Evolutionary conservation across 2,888 invertebrate species (phyloP).

Genomic region (Rhingia campestris): DNA sequence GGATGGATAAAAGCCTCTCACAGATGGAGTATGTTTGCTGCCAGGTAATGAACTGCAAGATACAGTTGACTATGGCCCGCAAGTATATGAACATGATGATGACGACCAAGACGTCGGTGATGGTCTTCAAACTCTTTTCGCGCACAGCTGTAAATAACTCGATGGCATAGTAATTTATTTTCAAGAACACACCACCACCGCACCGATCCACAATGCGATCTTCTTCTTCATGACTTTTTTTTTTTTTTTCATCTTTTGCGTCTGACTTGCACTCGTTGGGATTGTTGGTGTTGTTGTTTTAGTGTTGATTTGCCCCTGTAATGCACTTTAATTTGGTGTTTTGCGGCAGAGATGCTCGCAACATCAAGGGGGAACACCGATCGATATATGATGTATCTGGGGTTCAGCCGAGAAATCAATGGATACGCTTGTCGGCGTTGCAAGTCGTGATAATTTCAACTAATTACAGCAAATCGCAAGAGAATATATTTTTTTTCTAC

Average conservation of each 20-base stretch:
- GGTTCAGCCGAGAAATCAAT: slow-evolving; percentile 45
- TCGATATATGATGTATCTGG: slow-evolving; percentile 69
- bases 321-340: slow-evolving; percentile 72
- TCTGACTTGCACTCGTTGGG: not conserved
- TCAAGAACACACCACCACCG: slow-evolving; percentile 66
- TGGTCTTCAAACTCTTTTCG: slow-evolving; percentile 67
- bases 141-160: slow-evolving; percentile 74
- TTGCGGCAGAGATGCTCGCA: slow-evolving; percentile 19
- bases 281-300: slow-evolving; percentile 51
- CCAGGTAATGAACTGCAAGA: slow-evolving; percentile 72
- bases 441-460: slow-evolving; percentile 72
- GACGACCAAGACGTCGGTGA: slow-evolving; percentile 37
- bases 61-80: slow-evolving; percentile 48
- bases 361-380: slow-evolving; percentile 41
- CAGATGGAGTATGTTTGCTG: slow-evolving; percentile 75
- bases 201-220: slow-evolving; percentile 37
- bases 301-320: slow-evolving; percentile 73
- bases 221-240: slow-evolving; percentile 13
- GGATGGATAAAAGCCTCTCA: slow-evolving; percentile 77
- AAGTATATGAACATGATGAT: slow-evolving; percentile 72
- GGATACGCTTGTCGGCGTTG: slow-evolving; percentile 57
- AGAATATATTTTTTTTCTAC: slow-evolving; percentile 20
- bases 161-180: slow-evolving; percentile 74
- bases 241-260: slow-evolving; percentile 7
- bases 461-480: slow-evolving; percentile 69